Evolutionary conservation across 2,113 vertebrate genomes (phyloP).

Genomic region (Helogale parvula): DNA sequence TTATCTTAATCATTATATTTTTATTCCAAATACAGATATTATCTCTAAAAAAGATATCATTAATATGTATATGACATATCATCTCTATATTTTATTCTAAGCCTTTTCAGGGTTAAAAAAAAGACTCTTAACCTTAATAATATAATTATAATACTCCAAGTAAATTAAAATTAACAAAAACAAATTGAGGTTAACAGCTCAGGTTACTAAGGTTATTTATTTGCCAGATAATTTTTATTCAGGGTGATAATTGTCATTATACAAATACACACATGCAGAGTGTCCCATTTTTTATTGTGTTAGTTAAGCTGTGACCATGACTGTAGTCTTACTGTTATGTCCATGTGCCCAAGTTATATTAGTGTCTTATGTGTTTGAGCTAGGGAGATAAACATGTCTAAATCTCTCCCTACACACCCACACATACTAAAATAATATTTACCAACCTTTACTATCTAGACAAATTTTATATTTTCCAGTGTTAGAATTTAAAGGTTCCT

Average conservation of each 20-base stretch:
- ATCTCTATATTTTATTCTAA: neutral
- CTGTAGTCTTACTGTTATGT: neutral
- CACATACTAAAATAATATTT: neutral
- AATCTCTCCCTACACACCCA: neutral
- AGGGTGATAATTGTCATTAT: neutral
- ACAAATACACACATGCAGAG: neutral
- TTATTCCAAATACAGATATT: neutral
- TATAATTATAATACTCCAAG: neutral
- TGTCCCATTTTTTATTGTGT: neutral
- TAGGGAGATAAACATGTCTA: neutral
- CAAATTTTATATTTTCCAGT: neutral
- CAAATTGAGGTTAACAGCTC: neutral
- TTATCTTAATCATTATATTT: neutral
- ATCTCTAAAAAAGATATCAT: neutral
- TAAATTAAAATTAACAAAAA: neutral
- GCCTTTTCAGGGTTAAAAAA: neutral
- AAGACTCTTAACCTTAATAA: neutral
- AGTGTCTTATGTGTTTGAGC: neutral
- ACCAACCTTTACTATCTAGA: neutral
- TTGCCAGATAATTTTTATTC: neutral
- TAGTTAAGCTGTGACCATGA: neutral
- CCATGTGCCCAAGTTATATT: neutral
- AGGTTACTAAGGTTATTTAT: neutral
- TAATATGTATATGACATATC: neutral
- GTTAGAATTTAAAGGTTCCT: neutral